Evolutionary conservation across 2,888 invertebrate genomes (phyloP), one percentile per base, ranked within the genome.

Genomic region (Spodoptera exigua): DNA sequence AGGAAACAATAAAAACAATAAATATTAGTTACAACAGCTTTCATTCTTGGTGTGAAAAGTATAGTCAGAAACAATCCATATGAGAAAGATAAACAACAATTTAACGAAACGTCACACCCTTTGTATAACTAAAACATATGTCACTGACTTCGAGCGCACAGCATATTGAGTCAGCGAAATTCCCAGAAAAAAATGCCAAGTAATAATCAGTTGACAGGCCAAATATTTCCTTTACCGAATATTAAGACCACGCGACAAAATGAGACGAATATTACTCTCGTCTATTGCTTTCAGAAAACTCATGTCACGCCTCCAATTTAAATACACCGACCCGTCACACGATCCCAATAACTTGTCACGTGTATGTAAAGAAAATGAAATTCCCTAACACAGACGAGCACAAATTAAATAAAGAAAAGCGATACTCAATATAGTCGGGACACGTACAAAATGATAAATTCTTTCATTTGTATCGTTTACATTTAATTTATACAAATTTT

Each of bases 401-500:
- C 46, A 83, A 83, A 82, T 84, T 80, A 84, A 82, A 78, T 83
- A 78, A 81, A 74, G 74, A 75, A 64, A 68, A 73, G 53, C 64
- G 63, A 78, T 71, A 71, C 61, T 69, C 74, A 61, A 76, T 74
- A 69, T 45, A 69, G 71, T 65, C 59, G 61, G 56, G 52, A 54
- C 87, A 84, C 85, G 86, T 82, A 81, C 81, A 70, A 72, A 74
- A 81, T 88, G 85, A 90, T 90, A 90, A 86, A 91, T 90, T 89
- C 86, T 81, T 83, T 86, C 84, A 90, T 88, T 89, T 90, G 86
- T 89, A 85, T 80, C 69, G 74, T 81, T 80, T 81, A 66, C 80
- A 78, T 84, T 88, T 90, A 90, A 91, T 91, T 90, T 90, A 89
- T 86, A 90, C 88, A 89, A 86, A 86, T 75, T 59, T 64, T 55